Percentiles rank a stretch among this genome's conserved stretches.
Evolutionary conservation across 2,797 vertebrate genomes (phyloP).

Genomic region (Cetoscarus ocellatus): DNA sequence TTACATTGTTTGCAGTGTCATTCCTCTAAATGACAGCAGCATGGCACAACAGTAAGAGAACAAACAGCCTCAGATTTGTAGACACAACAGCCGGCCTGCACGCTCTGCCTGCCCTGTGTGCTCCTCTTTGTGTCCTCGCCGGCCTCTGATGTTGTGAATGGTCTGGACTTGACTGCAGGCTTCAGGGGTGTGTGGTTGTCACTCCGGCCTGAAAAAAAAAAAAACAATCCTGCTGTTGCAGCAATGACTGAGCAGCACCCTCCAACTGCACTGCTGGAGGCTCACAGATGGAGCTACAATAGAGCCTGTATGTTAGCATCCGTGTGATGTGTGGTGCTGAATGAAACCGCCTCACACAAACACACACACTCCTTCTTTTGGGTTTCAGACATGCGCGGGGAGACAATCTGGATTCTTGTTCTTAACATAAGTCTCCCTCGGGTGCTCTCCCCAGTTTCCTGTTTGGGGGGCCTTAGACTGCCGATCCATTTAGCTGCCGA

Average conservation of each 20-base stretch:
- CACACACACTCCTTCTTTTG: constrained; percentile 44
- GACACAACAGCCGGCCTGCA: constrained; percentile 12
- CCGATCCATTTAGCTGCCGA: constrained; percentile 51
- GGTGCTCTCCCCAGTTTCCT: constrained; percentile 78
- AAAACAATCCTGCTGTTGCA: constrained; percentile 33
- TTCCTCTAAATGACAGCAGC: not conserved
- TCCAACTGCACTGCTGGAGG: constrained; percentile 44
- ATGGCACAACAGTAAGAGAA: not conserved
- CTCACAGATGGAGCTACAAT: constrained; percentile 63
- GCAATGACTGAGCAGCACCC: constrained; percentile 54
- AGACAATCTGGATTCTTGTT: constrained; percentile 76
- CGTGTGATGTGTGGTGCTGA: constrained; percentile 24
- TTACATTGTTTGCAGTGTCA: not conserved
- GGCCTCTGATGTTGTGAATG: constrained; percentile 37
- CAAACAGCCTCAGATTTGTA: constrained; percentile 14
- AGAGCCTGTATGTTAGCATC: constrained; percentile 43
- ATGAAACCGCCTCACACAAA: constrained; percentile 29
- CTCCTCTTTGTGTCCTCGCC: constrained; percentile 15
- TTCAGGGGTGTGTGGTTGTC: constrained; percentile 28
- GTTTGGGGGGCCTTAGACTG: constrained; percentile 68
- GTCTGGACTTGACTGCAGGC: constrained; percentile 7
- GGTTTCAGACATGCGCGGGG: constrained; percentile 54
- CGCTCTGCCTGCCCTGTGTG: not conserved
- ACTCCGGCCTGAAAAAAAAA: constrained; percentile 51
- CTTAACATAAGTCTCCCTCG: constrained; percentile 70